Evolutionary conservation across 2,113 vertebrate genomes (phyloP).

Genomic region (Ahaetulla prasina): DNA sequence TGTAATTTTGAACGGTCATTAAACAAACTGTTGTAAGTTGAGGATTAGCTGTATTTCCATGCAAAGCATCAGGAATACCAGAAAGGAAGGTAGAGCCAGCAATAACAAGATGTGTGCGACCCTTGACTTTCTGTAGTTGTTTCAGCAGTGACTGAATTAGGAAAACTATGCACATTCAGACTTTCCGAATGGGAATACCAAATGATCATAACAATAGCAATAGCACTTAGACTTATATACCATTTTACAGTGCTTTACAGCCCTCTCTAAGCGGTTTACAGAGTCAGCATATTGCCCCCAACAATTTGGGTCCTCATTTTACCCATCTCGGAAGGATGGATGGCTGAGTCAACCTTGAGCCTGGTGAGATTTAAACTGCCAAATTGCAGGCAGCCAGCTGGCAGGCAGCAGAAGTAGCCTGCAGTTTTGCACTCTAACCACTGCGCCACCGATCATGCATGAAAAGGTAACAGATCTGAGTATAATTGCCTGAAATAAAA

Average conservation of each 20-base stretch:
- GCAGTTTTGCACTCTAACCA: too few species aligned
- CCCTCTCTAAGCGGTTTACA: too few species aligned
- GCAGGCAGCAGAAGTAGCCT: too few species aligned
- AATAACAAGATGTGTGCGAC: background rate
- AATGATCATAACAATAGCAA: background rate
- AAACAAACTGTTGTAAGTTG: background rate
- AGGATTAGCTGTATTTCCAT: background rate
- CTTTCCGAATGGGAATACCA: background rate
- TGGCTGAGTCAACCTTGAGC: too few species aligned
- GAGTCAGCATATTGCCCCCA: too few species aligned
- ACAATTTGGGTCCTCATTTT: too few species aligned
- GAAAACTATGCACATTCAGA: background rate
- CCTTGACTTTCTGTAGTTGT: background rate
- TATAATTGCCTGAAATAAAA: background rate
- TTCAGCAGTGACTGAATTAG: background rate
- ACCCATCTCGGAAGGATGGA: too few species aligned
- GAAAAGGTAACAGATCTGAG: background rate
- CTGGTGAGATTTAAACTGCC: too few species aligned
- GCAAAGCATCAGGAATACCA: conserved; percentile 12
- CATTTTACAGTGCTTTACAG: too few species aligned
- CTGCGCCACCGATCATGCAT: background rate
- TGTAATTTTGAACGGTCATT: background rate
- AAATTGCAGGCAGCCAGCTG: too few species aligned
- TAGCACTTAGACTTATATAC: too few species aligned
- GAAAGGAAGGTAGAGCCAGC: background rate